Evolutionary conservation across 2,797 vertebrate species (phyloP).

Genomic region (Pipistrellus pygmaeus): DNA sequence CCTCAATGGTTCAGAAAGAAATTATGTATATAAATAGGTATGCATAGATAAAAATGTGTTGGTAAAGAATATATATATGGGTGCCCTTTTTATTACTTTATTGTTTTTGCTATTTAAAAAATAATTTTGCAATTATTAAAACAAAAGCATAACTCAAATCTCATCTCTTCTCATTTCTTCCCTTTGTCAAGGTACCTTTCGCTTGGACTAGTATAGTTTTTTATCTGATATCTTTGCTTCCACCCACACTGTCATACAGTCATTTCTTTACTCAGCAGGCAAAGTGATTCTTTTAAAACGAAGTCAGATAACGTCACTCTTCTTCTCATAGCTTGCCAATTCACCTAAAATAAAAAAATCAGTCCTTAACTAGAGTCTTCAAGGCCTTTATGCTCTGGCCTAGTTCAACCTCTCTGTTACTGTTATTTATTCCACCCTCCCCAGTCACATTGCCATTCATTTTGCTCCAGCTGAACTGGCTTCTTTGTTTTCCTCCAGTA

Average conservation of each 20-base stretch:
- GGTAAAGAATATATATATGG: background rate
- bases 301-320: conserved; percentile 37
- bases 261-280: conserved; percentile 45
- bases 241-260: background rate
- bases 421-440: background rate
- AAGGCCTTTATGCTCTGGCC: background rate
- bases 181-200: background rate
- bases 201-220: background rate
- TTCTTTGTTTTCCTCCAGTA: background rate
- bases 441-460: background rate
- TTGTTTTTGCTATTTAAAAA: conserved; percentile 31
- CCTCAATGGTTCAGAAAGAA: conserved; percentile 34
- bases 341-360: conserved; percentile 17
- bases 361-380: background rate
- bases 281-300: conserved; percentile 52
- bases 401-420: background rate
- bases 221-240: conserved; percentile 30
- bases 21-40: background rate
- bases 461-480: background rate
- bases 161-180: background rate
- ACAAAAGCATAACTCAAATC: background rate
- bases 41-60: background rate
- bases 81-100: background rate
- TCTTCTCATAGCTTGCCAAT: conserved; percentile 49
- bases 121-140: conserved; percentile 45